phyloP scores from a whole-genome alignment of 2,797 vertebrate genomes.

The Labeo calbasu region DNA sequence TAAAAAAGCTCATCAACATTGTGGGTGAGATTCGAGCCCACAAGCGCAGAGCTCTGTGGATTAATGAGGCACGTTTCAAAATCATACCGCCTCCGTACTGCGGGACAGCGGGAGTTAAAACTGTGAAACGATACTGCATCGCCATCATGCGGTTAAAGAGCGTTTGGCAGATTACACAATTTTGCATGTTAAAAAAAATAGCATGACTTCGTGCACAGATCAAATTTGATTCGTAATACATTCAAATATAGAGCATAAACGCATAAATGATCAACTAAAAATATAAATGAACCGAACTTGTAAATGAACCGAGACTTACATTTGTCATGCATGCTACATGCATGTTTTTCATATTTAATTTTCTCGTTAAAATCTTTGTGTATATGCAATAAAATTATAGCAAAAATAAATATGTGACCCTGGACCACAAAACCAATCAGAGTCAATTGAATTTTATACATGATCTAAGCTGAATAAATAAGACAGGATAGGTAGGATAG shows the following conservation, averaged over 20 bases:
- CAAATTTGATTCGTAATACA: background rate
- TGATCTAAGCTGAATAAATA: too few relatives aligned
- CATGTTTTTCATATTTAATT: background rate
- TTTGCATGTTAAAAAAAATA: background rate
- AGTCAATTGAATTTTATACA: too few relatives aligned
- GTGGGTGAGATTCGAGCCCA: background rate
- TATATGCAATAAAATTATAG: background rate
- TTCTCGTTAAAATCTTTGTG: background rate
- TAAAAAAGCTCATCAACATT: background rate
- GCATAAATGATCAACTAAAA: background rate
- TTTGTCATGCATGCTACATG: too few relatives aligned
- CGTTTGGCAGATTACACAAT: background rate
- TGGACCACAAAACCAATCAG: too few relatives aligned
- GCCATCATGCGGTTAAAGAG: background rate
- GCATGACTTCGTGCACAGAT: background rate
- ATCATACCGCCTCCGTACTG: background rate
- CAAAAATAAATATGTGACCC: background rate
- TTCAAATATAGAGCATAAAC: background rate
- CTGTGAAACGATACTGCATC: background rate
- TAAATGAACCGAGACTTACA: background rate
- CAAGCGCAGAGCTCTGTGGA: background rate
- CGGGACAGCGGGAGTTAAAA: background rate
- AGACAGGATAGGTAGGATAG: too few relatives aligned
- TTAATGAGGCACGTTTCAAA: constrained; percentile 2
- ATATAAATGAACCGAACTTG: background rate